Base-by-base conservation (phyloP, 2,113 vertebrate species). In the Callipepla californica region DNA sequence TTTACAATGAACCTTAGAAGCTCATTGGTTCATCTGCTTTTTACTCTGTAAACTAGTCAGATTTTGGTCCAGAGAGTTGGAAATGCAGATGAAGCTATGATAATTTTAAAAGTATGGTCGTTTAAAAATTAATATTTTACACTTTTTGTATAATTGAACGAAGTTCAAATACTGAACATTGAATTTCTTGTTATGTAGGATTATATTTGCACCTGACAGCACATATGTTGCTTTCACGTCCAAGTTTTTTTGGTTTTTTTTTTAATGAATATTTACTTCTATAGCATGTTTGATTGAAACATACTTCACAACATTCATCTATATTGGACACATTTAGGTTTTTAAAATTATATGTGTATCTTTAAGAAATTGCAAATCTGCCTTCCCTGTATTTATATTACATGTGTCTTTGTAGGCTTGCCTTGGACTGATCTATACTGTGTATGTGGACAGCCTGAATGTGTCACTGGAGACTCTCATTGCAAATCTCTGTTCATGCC, bases 401-500 rank as follows among this genome's bases (percentile, higher is more conserved):
- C 90, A 7, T 97, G 81, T 85, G 13, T 40, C 26, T 95, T 86
- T 95, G 58, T 86, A 99, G 99, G 99, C 99, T 81, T 99, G 99
- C 97, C 98, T 99, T 91, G 99, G 99, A 77, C 96, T 99, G 93
- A 98, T 99, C 97, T 99, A 99, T 91, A 99, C 99, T 0, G 99
- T 99, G 42, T 98, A 99, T 86, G 98, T 99, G 40, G 99, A 99
- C 91, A 99, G 98, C 95, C 96, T 99, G 89, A 98, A 95, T 81
- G 98, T 99, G 89, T 98, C 99, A 44, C 97, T 99, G 96, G 99
- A 99, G 93, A 98, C 97, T 77, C 97, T 99, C 77, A 98, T 99
- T 96, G 98, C 98, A 94, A 99, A 98, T 96, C 98, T 99, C 34
- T 98, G 99, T 61, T 98, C 98, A 11, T 99, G 99, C 97, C 98